Conservation (phyloP, 2,797 vertebrate species). For the Sebastolobus alascanus region DNA sequence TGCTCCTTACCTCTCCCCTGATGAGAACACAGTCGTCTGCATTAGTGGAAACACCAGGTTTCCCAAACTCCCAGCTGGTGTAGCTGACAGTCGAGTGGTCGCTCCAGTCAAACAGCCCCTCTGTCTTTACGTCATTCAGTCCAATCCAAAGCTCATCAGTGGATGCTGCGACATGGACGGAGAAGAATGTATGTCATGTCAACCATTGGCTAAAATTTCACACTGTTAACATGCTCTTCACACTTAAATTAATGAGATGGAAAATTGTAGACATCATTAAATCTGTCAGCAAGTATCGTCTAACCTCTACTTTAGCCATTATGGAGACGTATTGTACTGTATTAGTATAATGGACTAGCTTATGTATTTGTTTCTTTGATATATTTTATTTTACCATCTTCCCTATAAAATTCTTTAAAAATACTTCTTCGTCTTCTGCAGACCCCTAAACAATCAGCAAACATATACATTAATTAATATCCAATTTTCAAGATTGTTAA, state of each 20-base stretch:
- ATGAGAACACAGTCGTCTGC: constrained; percentile 92
- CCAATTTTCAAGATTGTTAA: neutral
- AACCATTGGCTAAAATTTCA: neutral
- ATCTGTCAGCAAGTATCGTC: neutral
- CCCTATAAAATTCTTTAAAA: neutral
- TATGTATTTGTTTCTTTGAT: neutral
- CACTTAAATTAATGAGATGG: neutral
- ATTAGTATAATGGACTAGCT: neutral
- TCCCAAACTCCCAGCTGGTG: constrained; percentile 89
- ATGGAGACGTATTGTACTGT: neutral
- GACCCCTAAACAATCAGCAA: neutral
- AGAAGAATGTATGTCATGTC: neutral
- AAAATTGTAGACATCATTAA: neutral
- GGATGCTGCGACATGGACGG: constrained; percentile 74
- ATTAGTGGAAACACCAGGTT: constrained; percentile 83
- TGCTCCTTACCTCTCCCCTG: constrained; percentile 87
- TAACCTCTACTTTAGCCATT: neutral
- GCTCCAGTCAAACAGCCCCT: constrained; percentile 95
- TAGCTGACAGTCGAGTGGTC: constrained; percentile 89
- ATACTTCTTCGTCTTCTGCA: neutral
- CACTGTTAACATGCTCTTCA: neutral
- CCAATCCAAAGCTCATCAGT: constrained; percentile 93
- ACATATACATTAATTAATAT: neutral
- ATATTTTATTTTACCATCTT: neutral
- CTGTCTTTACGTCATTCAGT: constrained; percentile 90